Conservation (phyloP, 2,797 vertebrate genomes). For the Sebastes kiyomatsui region DNA sequence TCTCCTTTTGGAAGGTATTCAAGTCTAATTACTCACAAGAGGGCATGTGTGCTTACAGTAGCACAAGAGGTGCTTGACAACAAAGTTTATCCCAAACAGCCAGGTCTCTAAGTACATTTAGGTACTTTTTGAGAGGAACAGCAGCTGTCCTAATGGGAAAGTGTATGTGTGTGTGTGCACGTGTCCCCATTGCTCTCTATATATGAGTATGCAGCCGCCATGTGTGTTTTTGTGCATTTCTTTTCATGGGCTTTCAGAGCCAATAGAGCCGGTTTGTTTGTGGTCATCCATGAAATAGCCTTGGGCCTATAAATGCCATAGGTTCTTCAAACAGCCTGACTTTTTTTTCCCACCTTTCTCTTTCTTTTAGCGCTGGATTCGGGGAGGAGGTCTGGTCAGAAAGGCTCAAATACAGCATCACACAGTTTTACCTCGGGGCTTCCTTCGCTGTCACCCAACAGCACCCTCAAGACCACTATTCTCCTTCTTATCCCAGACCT, state of each 20-base stretch:
- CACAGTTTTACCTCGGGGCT: slow-evolving; percentile 86
- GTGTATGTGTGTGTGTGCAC: background rate
- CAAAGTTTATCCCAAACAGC: slow-evolving; percentile 71
- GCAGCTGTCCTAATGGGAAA: slow-evolving; percentile 29
- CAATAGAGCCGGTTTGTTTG: slow-evolving; percentile 46
- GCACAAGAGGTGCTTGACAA: slow-evolving; percentile 76
- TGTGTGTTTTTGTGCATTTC: slow-evolving; percentile 12
- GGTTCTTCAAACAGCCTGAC: slow-evolving; percentile 55
- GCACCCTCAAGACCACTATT: slow-evolving; percentile 78
- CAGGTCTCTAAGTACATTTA: slow-evolving; percentile 34
- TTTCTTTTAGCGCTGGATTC: slow-evolving; percentile 27
- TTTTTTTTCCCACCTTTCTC: slow-evolving; percentile 36
- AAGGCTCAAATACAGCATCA: slow-evolving; percentile 79
- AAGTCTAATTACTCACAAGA: slow-evolving; percentile 78
- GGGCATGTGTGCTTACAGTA: slow-evolving; percentile 70
- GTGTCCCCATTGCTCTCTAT: background rate
- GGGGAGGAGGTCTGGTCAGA: slow-evolving; percentile 68
- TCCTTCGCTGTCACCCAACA: slow-evolving; percentile 88
- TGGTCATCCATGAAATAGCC: slow-evolving; percentile 53
- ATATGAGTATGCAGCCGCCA: background rate
- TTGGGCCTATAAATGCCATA: slow-evolving; percentile 52
- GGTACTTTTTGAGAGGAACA: slow-evolving; percentile 34
- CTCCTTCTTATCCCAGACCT: slow-evolving; percentile 86
- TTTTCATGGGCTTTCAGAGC: slow-evolving; percentile 33
- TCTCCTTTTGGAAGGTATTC: slow-evolving; percentile 70